phyloP scores from a whole-genome alignment of 2,797 vertebrate species.

The Phalanger gymnotis region DNA sequence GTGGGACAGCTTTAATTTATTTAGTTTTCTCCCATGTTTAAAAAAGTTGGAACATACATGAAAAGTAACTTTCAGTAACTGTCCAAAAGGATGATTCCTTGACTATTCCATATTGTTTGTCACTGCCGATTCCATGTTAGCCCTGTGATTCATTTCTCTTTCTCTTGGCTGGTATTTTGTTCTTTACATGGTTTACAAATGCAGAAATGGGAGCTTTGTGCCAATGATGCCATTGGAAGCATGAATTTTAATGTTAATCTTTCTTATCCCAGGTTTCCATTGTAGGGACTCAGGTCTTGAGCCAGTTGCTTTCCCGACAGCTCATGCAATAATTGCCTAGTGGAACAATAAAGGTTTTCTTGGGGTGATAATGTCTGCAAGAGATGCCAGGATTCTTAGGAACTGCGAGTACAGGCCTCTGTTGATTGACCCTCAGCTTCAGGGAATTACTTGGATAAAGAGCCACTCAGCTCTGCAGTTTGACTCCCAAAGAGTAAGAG shows the following conservation, averaged over 20 bases:
- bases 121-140: background rate
- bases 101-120: background rate
- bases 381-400: slow-evolving; percentile 86
- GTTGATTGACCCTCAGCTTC: slow-evolving; percentile 87
- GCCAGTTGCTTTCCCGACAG: slow-evolving; percentile 85
- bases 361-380: slow-evolving; percentile 86
- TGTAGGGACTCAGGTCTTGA: slow-evolving; percentile 87
- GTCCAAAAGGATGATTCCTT: background rate
- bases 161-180: background rate
- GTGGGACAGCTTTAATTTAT: background rate
- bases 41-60: background rate
- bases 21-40: background rate
- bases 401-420: slow-evolving; percentile 88
- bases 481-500: slow-evolving; percentile 87
- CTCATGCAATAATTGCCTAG: slow-evolving; percentile 86
- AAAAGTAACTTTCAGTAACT: background rate
- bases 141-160: background rate
- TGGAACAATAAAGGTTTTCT: slow-evolving; percentile 89
- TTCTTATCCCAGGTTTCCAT: slow-evolving; percentile 82
- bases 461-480: slow-evolving; percentile 69
- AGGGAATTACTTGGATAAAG: slow-evolving; percentile 90
- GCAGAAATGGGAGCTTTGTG: background rate
- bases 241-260: slow-evolving; percentile 71
- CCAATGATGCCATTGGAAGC: slow-evolving; percentile 11
- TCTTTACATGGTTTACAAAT: slow-evolving; percentile 12